Conservation (phyloP, 1,140 invertebrate species). For the Sarcophaga bullata region DNA sequence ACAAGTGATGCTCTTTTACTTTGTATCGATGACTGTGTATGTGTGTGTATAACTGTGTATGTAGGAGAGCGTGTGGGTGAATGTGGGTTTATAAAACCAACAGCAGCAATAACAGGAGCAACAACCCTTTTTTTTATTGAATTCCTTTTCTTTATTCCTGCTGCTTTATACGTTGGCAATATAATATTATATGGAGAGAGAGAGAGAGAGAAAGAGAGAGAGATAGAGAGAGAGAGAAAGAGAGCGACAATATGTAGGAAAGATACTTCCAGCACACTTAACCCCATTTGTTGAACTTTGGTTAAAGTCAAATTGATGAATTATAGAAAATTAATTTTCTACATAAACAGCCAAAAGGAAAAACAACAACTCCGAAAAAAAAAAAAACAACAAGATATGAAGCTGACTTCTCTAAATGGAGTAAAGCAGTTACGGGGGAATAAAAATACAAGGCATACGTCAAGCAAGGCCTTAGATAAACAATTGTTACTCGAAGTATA, state of each 20-base stretch:
- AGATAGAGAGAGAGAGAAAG: no score
- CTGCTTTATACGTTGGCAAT: background rate
- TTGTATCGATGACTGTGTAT: background rate
- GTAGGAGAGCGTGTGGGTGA: background rate
- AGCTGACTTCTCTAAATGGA: no score
- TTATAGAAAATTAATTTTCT: constrained; percentile 25
- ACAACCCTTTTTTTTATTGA: constrained; percentile 12
- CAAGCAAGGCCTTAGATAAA: no score
- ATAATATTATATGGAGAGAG: no score
- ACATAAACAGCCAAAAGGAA: constrained; percentile 12
- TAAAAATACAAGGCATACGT: no score
- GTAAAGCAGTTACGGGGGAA: no score
- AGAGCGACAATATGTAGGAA: background rate
- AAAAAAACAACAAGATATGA: no score
- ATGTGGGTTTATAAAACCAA: background rate
- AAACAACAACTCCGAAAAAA: background rate
- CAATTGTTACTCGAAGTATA: no score
- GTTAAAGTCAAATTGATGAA: constrained; percentile 26
- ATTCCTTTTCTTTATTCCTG: background rate
- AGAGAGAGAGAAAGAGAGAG: no score
- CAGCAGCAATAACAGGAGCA: background rate
- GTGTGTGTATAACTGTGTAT: background rate
- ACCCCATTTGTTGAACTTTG: constrained; percentile 26
- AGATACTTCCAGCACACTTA: constrained; percentile 26
- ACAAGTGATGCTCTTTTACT: constrained; percentile 22